A percentile compares a stretch with the other conserved stretches of the same genome.
These are phyloP conservation scores for Sinonovacula constricta DNA, from an alignment of 1,140 invertebrate species.

Conservation along the genomic window DNA sequence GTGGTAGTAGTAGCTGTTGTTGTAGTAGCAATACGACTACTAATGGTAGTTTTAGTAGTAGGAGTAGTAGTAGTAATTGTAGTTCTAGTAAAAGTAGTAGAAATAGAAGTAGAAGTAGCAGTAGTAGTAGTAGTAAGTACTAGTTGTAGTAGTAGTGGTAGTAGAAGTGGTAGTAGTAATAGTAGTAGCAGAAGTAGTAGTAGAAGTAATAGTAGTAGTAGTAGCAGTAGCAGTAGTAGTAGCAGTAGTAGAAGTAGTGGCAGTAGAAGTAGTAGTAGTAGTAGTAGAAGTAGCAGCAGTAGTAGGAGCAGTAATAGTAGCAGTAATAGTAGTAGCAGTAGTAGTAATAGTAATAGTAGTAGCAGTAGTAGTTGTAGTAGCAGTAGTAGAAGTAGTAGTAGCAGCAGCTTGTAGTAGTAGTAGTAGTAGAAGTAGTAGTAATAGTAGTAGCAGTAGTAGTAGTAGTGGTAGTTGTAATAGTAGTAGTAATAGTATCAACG, in stretches of 20 bases:
- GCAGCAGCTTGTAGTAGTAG: constrained; percentile 45
- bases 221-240: constrained; percentile 53
- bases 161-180: constrained; percentile 53
- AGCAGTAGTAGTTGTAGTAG: constrained; percentile 58
- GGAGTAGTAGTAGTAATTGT: constrained; percentile 34
- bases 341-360: constrained; percentile 55
- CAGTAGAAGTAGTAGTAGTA: constrained; percentile 56
- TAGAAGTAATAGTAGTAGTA: constrained; percentile 52
- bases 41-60: background rate
- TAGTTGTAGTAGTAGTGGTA: background rate
- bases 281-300: constrained; percentile 57
- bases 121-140: background rate
- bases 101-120: constrained; percentile 7
- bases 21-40: background rate
- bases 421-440: constrained; percentile 24
- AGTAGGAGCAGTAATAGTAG: constrained; percentile 55
- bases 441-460: constrained; percentile 27
- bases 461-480: constrained; percentile 26
- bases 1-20: constrained; percentile 13
- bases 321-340: constrained; percentile 55
- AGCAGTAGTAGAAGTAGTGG: constrained; percentile 59
- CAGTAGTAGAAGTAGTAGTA: constrained; percentile 59
- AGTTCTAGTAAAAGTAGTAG: constrained; percentile 19
- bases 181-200: constrained; percentile 54
- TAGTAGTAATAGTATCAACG: constrained; percentile 21